Evolutionary conservation across 2,888 invertebrate species (phyloP).

Genomic region (Philaethria dido): DNA sequence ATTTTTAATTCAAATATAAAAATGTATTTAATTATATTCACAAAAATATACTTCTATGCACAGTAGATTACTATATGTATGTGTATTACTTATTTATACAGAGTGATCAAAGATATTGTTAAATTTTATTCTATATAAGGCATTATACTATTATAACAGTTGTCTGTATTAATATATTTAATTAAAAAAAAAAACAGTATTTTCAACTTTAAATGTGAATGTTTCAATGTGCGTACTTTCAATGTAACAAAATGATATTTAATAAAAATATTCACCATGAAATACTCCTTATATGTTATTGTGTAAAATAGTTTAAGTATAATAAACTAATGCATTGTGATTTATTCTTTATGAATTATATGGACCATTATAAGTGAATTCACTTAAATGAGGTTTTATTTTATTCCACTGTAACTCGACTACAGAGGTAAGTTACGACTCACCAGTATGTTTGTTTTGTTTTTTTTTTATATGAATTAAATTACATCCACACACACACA

Average conservation of each 20-base stretch:
- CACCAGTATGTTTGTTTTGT: too few relatives aligned
- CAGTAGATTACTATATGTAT: conserved; percentile 18
- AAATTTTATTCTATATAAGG: conserved; percentile 12
- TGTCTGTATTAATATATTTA: conserved; percentile 19
- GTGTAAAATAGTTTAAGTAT: conserved; percentile 57
- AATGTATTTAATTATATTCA: conserved; percentile 2
- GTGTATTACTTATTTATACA: conserved; percentile 13
- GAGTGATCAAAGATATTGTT: conserved; percentile 18
- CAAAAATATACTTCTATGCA: conserved; percentile 13
- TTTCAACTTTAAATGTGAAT: conserved; percentile 41
- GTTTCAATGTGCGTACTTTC: conserved; percentile 41
- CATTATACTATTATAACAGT: conserved; percentile 7
- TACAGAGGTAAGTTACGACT: too few relatives aligned
- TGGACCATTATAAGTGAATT: conserved; percentile 76
- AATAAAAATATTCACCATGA: conserved; percentile 53
- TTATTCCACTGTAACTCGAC: too few relatives aligned
- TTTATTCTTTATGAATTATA: conserved; percentile 79
- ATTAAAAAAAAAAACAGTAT: conserved; percentile 36
- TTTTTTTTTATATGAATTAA: too few relatives aligned
- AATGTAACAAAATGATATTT: conserved; percentile 49
- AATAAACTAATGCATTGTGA: conserved; percentile 76
- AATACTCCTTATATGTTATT: conserved; percentile 68
- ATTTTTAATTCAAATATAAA: background rate
- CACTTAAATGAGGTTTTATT: conserved; percentile 53
- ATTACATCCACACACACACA: too few relatives aligned